phyloP scores from a whole-genome alignment of 2,888 invertebrate genomes.

The Piscicola geometra region DNA sequence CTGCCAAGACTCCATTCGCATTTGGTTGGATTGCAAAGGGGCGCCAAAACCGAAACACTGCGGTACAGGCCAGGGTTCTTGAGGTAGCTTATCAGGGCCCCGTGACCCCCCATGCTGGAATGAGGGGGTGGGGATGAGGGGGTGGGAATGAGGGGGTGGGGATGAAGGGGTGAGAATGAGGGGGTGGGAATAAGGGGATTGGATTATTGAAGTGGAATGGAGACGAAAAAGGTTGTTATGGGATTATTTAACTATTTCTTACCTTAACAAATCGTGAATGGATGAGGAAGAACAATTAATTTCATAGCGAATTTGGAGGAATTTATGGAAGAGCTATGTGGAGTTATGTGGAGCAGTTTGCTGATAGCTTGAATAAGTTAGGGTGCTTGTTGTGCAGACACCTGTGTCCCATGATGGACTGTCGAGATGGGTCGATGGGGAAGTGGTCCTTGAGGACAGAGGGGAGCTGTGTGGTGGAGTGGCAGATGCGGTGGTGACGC shows the following conservation, averaged over 20 bases:
- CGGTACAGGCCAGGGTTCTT: constrained; percentile 80
- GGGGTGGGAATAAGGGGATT: too few relatives aligned
- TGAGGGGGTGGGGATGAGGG: too few relatives aligned
- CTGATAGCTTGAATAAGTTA: not conserved
- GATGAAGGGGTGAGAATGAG: too few relatives aligned
- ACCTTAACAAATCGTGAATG: too few relatives aligned
- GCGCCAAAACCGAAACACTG: constrained; percentile 85
- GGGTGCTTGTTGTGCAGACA: too few relatives aligned
- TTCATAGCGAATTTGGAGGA: too few relatives aligned
- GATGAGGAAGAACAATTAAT: too few relatives aligned
- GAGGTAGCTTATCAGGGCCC: constrained; percentile 81
- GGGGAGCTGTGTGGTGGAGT: constrained; percentile 60
- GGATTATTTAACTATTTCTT: too few relatives aligned
- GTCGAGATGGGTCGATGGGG: constrained; percentile 57
- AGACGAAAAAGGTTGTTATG: not conserved
- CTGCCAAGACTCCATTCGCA: constrained; percentile 84
- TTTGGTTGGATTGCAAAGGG: constrained; percentile 80
- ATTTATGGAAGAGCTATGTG: too few relatives aligned
- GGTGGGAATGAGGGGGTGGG: too few relatives aligned
- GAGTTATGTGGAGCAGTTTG: not conserved
- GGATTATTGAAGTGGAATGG: too few relatives aligned
- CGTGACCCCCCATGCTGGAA: constrained; percentile 96
- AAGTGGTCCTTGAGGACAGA: constrained; percentile 72
- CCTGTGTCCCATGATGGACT: constrained; percentile 60
- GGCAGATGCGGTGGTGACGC: not conserved